Conservation (phyloP, 2,113 vertebrate genomes). For the Odocoileus virginianus region DNA sequence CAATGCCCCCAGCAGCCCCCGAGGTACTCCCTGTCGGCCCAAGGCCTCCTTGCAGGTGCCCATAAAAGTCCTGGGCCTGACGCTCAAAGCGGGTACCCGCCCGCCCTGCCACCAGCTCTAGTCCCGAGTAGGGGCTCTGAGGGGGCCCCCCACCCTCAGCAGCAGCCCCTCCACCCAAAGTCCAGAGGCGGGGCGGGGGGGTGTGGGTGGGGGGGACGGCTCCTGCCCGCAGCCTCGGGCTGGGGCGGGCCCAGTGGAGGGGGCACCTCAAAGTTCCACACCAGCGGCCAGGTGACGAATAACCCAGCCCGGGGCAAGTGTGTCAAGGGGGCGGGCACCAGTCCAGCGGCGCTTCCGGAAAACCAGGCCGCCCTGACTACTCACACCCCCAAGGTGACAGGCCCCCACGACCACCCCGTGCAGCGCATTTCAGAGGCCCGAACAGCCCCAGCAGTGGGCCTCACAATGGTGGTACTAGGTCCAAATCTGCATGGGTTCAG, state of each 20-base stretch:
- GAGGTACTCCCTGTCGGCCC: neutral
- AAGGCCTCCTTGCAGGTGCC: neutral
- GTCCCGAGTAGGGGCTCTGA: neutral
- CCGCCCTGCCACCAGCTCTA: neutral
- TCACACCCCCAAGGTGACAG: fast-evolving
- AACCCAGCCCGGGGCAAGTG: fast-evolving
- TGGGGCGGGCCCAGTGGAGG: neutral
- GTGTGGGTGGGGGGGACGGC: neutral
- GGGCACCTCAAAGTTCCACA: fast-evolving
- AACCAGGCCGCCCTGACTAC: neutral
- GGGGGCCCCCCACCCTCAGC: neutral
- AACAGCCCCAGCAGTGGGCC: neutral
- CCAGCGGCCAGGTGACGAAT: neutral
- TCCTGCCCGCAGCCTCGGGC: neutral
- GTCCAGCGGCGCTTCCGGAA: fast-evolving
- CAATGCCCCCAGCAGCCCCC: neutral
- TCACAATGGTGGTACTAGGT: fast-evolving
- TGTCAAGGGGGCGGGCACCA: neutral
- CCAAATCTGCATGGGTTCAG: neutral
- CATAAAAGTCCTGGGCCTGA: neutral
- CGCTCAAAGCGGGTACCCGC: neutral
- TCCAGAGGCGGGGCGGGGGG: neutral
- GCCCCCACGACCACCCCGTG: fast-evolving
- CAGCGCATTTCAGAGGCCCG: neutral
- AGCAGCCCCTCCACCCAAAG: neutral